Conservation (phyloP, 2,113 vertebrate species). For the Apodemus sylvaticus region DNA sequence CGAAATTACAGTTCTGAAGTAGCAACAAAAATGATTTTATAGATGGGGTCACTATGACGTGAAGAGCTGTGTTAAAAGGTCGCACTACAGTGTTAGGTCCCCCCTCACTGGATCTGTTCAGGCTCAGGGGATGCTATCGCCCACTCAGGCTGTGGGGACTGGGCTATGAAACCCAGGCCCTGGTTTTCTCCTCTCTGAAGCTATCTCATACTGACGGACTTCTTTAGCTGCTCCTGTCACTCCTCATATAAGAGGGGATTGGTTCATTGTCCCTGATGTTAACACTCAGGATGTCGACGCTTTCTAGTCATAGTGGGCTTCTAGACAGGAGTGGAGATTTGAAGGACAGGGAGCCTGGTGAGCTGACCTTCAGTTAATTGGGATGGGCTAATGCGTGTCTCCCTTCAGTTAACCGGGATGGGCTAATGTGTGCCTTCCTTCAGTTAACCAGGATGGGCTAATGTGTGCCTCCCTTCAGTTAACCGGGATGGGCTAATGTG, state of each 20-base stretch:
- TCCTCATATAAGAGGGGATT: not conserved
- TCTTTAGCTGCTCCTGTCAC: not conserved
- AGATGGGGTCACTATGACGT: not conserved
- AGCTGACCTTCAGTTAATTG: not conserved
- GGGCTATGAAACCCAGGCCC: not conserved
- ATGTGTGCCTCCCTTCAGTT: rapidly evolving
- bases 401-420: rapidly evolving
- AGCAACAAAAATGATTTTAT: not conserved
- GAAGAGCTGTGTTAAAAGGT: not conserved
- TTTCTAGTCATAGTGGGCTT: not conserved
- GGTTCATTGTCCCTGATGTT: not conserved
- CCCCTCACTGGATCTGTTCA: not conserved
- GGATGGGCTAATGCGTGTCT: not conserved
- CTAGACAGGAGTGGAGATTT: not conserved
- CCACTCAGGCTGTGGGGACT: not conserved
- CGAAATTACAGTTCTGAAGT: not conserved
- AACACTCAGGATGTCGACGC: not conserved
- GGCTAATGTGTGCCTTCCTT: not conserved
- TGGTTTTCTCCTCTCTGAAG: not conserved
- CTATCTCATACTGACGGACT: not conserved
- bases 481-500: rapidly evolving
- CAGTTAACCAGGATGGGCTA: not conserved
- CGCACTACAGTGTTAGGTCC: not conserved
- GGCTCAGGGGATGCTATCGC: not conserved
- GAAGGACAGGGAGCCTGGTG: not conserved